A percentile compares a stretch with the other conserved stretches of the same genome.
Conservation (phyloP, 2,113 vertebrate species). For the Lepus americanus region DNA sequence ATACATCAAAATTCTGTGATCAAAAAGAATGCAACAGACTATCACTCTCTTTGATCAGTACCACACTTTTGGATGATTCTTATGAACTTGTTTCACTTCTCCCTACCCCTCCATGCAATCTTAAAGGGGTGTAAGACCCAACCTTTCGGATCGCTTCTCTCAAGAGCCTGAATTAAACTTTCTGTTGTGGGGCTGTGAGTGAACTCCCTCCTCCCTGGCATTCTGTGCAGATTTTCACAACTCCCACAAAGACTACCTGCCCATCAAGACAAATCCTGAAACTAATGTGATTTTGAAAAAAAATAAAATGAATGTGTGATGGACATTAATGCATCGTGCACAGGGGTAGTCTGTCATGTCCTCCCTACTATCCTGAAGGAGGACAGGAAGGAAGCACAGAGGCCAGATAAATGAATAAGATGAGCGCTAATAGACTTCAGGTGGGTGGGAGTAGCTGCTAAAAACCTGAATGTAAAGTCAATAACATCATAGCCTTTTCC, state of each 20-base stretch:
- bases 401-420: conserved; percentile 70
- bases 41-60: not conserved
- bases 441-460: conserved; percentile 62
- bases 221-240: conserved; percentile 72
- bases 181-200: not conserved
- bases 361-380: conserved; percentile 71
- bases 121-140: conserved; percentile 26
- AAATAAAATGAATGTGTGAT: conserved; percentile 61
- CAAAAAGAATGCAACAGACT: not conserved
- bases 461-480: conserved; percentile 61
- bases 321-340: conserved; percentile 59
- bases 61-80: conserved; percentile 47
- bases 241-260: conserved; percentile 74
- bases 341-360: conserved; percentile 65
- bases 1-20: conserved; percentile 58
- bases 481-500: conserved; percentile 18
- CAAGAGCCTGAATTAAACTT: conserved; percentile 59
- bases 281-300: conserved; percentile 44
- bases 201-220: conserved; percentile 54
- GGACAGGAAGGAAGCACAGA: conserved; percentile 61
- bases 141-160: conserved; percentile 38
- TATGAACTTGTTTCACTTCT: conserved; percentile 58
- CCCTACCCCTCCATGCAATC: not conserved
- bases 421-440: conserved; percentile 68
- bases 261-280: conserved; percentile 70